Conservation (phyloP, 2,888 invertebrate genomes). For the Harpagoxenus sublaevis region DNA sequence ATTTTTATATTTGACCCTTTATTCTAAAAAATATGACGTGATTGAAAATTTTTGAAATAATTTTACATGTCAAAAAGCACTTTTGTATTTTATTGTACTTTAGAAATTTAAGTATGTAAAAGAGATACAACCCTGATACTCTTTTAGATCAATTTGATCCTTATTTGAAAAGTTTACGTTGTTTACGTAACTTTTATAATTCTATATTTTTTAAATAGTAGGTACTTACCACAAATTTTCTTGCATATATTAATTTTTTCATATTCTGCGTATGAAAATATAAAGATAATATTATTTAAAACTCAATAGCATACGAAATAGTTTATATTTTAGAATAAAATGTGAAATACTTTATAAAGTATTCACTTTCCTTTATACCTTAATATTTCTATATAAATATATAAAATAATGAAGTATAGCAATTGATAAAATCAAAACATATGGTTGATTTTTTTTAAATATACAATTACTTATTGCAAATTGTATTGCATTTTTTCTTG, state of each 20-base stretch:
- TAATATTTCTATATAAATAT: no score
- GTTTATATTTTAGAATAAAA: not conserved
- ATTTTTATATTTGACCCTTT: not conserved
- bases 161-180: not conserved
- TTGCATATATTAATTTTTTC: not conserved
- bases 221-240: not conserved
- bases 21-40: not conserved
- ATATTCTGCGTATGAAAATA: not conserved
- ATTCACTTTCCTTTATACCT: not conserved
- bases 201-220: not conserved
- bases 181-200: not conserved
- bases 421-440: no score
- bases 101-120: not conserved
- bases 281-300: not conserved
- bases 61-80: not conserved
- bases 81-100: constrained; percentile 6
- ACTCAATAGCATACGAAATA: not conserved
- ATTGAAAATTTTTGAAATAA: not conserved
- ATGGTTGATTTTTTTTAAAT: no score
- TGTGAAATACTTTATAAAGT: not conserved
- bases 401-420: no score
- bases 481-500: not conserved
- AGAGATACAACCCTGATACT: not conserved
- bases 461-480: no score
- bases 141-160: not conserved